A percentile compares a stretch with the other conserved stretches of the same genome.
Evolutionary conservation across 2,888 invertebrate genomes (phyloP).

Genomic region (Liposcelis brunnea): DNA sequence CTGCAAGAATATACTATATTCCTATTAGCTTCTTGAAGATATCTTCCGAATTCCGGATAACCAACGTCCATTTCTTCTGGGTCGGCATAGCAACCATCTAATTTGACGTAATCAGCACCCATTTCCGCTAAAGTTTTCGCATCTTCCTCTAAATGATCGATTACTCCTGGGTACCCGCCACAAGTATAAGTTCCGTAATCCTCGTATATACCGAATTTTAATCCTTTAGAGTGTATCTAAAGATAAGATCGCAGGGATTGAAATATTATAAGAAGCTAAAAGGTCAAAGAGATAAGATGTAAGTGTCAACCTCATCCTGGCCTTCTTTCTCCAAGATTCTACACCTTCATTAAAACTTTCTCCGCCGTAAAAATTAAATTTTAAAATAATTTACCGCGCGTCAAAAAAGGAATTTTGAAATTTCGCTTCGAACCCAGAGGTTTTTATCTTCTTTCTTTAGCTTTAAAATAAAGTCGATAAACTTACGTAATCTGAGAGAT

Average conservation of each 20-base stretch:
- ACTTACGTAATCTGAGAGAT: slow-evolving; percentile 53
- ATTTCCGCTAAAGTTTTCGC: slow-evolving; percentile 60
- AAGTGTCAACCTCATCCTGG: too few species aligned
- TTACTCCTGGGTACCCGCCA: slow-evolving; percentile 59
- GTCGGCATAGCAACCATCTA: slow-evolving; percentile 62
- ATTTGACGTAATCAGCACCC: slow-evolving; percentile 65
- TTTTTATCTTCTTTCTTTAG: too few species aligned
- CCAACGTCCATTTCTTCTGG: slow-evolving; percentile 43
- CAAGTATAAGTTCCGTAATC: slow-evolving; percentile 65
- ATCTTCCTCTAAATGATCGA: slow-evolving; percentile 44
- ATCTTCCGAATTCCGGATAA: slow-evolving; percentile 49
- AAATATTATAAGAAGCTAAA: not conserved
- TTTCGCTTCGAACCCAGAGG: too few species aligned
- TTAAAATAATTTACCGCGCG: too few species aligned
- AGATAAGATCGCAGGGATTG: slow-evolving; percentile 3
- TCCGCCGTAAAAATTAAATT: too few species aligned
- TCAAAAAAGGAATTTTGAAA: too few species aligned
- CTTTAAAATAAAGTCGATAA: too few species aligned
- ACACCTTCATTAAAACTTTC: too few species aligned
- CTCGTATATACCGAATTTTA: slow-evolving; percentile 68
- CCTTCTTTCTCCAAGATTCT: too few species aligned
- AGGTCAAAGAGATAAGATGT: too few species aligned
- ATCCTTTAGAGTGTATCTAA: slow-evolving; percentile 52
- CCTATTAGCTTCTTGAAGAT: slow-evolving; percentile 54
- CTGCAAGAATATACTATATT: slow-evolving; percentile 68